A percentile compares a stretch with the other conserved stretches of the same genome.
Evolutionary conservation across 2,888 invertebrate genomes (phyloP).

Genomic region (Nomada fabriciana): DNA sequence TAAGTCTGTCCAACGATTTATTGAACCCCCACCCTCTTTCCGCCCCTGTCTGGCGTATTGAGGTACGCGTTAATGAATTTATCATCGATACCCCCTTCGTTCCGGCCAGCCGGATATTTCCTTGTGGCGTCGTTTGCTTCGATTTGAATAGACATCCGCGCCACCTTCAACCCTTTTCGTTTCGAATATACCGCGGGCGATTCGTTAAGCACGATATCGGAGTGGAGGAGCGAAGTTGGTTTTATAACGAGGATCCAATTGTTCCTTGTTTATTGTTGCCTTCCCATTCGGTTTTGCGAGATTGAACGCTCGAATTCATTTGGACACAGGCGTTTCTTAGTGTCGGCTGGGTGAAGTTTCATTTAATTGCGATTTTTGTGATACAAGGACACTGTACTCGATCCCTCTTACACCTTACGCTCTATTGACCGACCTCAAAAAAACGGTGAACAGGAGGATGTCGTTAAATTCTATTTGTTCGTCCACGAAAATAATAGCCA

Average conservation of each 20-base stretch:
- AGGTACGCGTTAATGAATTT: conserved; percentile 58
- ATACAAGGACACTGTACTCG: too few relatives aligned
- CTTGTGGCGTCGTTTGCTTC: background rate
- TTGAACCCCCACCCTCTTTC: conserved; percentile 15
- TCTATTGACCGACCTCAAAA: background rate
- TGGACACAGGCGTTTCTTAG: too few relatives aligned
- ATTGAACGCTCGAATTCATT: too few relatives aligned
- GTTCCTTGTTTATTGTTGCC: too few relatives aligned
- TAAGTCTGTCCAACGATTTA: conserved; percentile 59
- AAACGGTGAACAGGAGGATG: background rate
- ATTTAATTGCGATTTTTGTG: too few relatives aligned
- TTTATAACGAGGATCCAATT: too few relatives aligned
- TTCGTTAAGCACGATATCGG: too few relatives aligned
- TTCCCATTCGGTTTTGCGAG: too few relatives aligned
- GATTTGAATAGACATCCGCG: conserved; percentile 7
- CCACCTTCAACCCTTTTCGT: background rate
- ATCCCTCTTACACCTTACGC: background rate
- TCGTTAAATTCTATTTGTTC: conserved; percentile 39
- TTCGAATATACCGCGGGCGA: too few relatives aligned
- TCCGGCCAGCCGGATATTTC: background rate
- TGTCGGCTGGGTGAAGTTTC: too few relatives aligned
- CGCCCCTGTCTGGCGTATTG: background rate
- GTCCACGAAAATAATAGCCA: conserved; percentile 26
- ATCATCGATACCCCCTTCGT: conserved; percentile 29
- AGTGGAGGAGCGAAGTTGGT: too few relatives aligned